Conservation (phyloP, 37 sponge, comb jelly and placozoan genomes). For the Bolinopsis microptera region DNA sequence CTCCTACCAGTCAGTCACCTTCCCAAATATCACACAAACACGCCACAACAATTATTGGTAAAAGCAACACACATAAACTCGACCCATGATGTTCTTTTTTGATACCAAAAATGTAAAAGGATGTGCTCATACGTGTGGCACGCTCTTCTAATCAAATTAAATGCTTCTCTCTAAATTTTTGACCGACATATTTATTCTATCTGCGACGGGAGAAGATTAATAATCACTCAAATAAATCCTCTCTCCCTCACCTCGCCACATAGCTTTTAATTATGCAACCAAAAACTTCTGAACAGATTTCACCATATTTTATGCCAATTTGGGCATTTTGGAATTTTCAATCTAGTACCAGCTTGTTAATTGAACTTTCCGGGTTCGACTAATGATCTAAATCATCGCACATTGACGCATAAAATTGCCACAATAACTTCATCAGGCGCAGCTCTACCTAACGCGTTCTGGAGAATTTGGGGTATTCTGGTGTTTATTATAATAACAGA, state of each 20-base stretch:
- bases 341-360: neutral
- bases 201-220: neutral
- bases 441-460: neutral
- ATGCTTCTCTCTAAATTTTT: neutral
- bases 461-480: neutral
- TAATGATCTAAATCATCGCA: neutral
- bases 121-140: neutral
- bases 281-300: neutral
- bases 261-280: neutral
- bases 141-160: neutral
- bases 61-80: neutral
- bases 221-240: neutral
- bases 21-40: too few relatives aligned
- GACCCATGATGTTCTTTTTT: neutral
- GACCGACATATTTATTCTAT: neutral
- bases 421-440: neutral
- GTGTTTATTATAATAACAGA: too few relatives aligned
- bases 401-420: neutral
- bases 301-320: neutral
- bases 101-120: neutral
- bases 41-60: neutral
- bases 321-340: neutral
- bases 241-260: neutral
- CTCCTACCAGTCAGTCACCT: too few relatives aligned
- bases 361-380: neutral